Base-by-base conservation (phyloP, 2,888 invertebrate genomes). In the Camptogramma bilineatum region DNA sequence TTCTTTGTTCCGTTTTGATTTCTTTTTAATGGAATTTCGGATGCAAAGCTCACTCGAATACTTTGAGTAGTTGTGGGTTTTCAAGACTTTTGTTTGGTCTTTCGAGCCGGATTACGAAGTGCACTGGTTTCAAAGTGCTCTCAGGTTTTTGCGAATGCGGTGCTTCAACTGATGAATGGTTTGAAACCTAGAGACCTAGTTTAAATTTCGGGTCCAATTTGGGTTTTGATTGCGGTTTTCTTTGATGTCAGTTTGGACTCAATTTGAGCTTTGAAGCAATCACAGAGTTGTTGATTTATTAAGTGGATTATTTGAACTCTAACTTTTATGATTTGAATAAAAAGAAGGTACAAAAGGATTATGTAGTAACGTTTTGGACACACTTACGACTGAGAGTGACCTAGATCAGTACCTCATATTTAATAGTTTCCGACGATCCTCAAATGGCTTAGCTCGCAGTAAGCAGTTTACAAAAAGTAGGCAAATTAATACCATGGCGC, bases 21-120 rank as follows among this genome's bases (percentile, higher is more conserved):
- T 62, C 39, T 62, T 62, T 62, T 58, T 62, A 57, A 56, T 56
- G 53, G 50, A 53, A 54, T 62, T 66, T 58, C 48, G 62, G 47
- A 58, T 61, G 64, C 55, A 62, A 64, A 68, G 52, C 55, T 62
- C 57, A 56, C 63, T 61, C 51, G 52, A 55, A 61, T 61, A 52
- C 60, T 60, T 51, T 31, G 44, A 63, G 56, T 58, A 50, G 50
- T 48, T 62, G 61, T 61, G 50, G 52, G 58, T 60, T 69, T 69
- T 66, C 57, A 62, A 66, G 60, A 64, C 64, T 69, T 71, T 66
- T 69, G 66, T 70, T 71, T 67, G 69, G 65, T 61, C 69, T 66
- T 66, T 72, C 66, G 56, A 48, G 59, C 52, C 64, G 68, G 62
- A 70, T 64, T 61, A 56, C 64, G 48, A 57, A 65, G 68, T 66